Evolutionary conservation across 2,797 vertebrate species (phyloP).

Genomic region (Diceros bicornis): DNA sequence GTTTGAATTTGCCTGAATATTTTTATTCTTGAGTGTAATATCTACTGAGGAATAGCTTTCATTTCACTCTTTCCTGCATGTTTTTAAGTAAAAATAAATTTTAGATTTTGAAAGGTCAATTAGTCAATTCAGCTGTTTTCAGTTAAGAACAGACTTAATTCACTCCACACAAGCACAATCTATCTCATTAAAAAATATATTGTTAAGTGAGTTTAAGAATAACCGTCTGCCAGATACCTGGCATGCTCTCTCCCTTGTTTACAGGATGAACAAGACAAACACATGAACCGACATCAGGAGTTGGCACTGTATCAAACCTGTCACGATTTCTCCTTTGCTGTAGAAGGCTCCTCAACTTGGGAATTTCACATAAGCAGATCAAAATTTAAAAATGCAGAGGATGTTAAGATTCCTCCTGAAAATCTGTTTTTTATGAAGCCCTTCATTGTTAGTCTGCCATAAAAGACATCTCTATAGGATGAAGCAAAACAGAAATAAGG

Average conservation of each 20-base stretch:
- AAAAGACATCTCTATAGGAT: not conserved
- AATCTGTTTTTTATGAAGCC: not conserved
- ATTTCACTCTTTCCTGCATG: slow-evolving; percentile 8
- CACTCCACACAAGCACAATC: not conserved
- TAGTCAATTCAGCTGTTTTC: slow-evolving; percentile 20
- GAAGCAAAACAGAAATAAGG: not conserved
- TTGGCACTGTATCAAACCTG: not conserved
- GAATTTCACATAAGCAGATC: not conserved
- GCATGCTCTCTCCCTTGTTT: not conserved
- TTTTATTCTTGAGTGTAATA: not conserved
- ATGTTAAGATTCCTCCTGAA: not conserved
- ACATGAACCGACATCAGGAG: not conserved
- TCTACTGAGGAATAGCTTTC: not conserved
- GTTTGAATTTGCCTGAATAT: slow-evolving; percentile 22
- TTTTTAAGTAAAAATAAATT: slow-evolving; percentile 33
- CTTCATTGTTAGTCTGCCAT: not conserved
- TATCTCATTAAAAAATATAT: not conserved
- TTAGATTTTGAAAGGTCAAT: slow-evolving; percentile 45
- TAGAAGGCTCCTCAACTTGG: not conserved
- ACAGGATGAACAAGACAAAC: not conserved
- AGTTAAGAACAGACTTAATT: slow-evolving; percentile 23
- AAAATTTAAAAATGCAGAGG: not conserved
- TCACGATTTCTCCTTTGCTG: not conserved
- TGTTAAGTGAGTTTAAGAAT: not conserved
- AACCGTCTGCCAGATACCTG: not conserved